Conservation (phyloP, 2,797 vertebrate genomes). For the Carduelis carduelis region DNA sequence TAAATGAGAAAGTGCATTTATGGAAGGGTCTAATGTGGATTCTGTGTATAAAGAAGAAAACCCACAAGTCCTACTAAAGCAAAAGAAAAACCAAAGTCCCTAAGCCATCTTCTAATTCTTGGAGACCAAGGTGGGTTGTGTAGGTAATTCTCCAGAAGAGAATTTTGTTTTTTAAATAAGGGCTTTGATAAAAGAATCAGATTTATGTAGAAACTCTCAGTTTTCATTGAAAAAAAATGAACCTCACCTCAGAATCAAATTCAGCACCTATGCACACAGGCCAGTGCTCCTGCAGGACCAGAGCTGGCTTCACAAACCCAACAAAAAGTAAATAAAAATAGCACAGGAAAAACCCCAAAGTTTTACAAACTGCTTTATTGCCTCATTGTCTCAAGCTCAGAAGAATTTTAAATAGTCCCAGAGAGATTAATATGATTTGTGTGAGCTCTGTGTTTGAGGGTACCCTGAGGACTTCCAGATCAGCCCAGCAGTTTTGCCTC, state of each 20-base stretch:
- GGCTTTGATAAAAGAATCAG: not conserved
- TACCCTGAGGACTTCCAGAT: not conserved
- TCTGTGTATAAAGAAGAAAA: not conserved
- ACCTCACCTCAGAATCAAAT: not conserved
- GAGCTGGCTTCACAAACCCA: not conserved
- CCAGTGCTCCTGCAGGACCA: not conserved
- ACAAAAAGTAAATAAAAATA: not conserved
- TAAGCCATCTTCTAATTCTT: not conserved
- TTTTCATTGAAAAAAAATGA: not conserved
- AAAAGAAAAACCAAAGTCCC: not conserved
- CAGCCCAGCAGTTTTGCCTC: not conserved
- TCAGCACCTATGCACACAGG: not conserved
- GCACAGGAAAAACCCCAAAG: rapidly evolving
- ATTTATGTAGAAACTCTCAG: not conserved
- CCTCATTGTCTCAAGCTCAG: not conserved
- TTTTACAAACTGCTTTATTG: not conserved
- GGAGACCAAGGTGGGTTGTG: not conserved
- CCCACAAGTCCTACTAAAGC: not conserved
- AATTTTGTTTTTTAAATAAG: not conserved
- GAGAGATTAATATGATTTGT: not conserved
- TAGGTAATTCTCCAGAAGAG: not conserved
- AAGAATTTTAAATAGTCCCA: not conserved
- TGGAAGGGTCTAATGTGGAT: not conserved
- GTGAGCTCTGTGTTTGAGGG: not conserved
- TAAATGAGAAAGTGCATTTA: not conserved